phyloP scores from a whole-genome alignment of 2,888 invertebrate species.

The Anagyrus pseudococci region DNA sequence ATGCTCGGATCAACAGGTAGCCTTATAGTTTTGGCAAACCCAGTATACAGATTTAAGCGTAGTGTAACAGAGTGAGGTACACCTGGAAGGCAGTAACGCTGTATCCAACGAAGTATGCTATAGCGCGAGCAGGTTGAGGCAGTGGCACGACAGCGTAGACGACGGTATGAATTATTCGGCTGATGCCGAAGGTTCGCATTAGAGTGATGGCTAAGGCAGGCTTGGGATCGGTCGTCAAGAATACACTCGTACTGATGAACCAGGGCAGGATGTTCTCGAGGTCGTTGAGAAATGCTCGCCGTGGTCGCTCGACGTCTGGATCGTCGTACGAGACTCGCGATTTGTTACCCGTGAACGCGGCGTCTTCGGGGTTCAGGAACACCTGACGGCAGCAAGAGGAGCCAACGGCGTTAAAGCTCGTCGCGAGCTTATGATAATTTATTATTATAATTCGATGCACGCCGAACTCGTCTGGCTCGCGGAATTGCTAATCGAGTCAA shows the following conservation, averaged over 20 bases:
- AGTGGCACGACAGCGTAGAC: conserved; percentile 62
- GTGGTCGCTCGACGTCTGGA: conserved; percentile 60
- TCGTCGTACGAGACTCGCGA: conserved; percentile 47
- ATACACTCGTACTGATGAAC: conserved; percentile 62
- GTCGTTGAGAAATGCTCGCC: conserved; percentile 66
- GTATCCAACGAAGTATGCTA: conserved; percentile 57
- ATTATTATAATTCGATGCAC: neutral
- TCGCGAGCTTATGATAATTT: too few species aligned
- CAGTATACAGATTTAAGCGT: too few species aligned
- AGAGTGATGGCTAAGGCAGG: conserved; percentile 56
- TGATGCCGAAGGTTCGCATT: conserved; percentile 62
- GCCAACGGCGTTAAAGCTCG: too few species aligned
- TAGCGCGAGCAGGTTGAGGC: conserved; percentile 61
- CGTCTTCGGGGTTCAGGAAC: conserved; percentile 40
- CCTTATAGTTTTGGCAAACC: too few species aligned
- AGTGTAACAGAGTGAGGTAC: conserved; percentile 40
- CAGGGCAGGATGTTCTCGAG: conserved; percentile 64
- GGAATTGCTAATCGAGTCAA: too few species aligned
- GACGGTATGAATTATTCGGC: conserved; percentile 63
- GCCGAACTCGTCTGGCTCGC: neutral
- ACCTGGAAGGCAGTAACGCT: conserved; percentile 60
- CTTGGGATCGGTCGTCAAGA: conserved; percentile 61
- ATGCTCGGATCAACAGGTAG: too few species aligned
- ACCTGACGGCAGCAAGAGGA: conserved; percentile 32
- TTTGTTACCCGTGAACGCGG: conserved; percentile 19